phyloP scores from a whole-genome alignment of 2,113 vertebrate species.

The Equus przewalskii region DNA sequence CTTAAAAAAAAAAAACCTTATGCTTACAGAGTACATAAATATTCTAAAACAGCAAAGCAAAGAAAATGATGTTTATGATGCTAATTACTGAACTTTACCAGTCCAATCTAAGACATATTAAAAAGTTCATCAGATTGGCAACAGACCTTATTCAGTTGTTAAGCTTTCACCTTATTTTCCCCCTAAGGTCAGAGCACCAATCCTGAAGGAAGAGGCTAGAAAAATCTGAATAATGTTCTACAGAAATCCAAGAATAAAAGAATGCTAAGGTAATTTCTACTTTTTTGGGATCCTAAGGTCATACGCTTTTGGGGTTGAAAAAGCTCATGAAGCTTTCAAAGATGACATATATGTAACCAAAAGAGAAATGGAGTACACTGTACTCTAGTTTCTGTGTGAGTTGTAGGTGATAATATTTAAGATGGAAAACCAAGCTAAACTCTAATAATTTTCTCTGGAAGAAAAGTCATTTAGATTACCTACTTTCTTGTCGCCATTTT shows the following conservation, averaged over 20 bases:
- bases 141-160: slow-evolving; percentile 18
- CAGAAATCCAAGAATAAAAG: neutral
- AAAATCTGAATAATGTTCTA: neutral
- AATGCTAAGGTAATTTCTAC: neutral
- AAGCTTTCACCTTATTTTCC: neutral
- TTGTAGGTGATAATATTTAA: slow-evolving; percentile 13
- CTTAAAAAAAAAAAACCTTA: neutral
- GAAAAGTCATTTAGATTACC: slow-evolving; percentile 33
- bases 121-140: slow-evolving; percentile 55
- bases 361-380: neutral
- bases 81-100: slow-evolving; percentile 35
- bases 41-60: slow-evolving; percentile 57
- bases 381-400: neutral
- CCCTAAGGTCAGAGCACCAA: neutral
- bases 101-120: neutral
- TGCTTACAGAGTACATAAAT: slow-evolving; percentile 35
- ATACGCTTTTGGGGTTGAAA: neutral
- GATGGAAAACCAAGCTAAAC: neutral
- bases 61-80: slow-evolving; percentile 60
- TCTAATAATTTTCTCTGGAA: slow-evolving; percentile 36
- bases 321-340: slow-evolving; percentile 27
- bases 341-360: neutral
- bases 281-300: neutral
- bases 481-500: slow-evolving; percentile 54
- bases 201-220: neutral